Conservation (phyloP, 2,797 vertebrate species). For the Acanthopagrus latus region DNA sequence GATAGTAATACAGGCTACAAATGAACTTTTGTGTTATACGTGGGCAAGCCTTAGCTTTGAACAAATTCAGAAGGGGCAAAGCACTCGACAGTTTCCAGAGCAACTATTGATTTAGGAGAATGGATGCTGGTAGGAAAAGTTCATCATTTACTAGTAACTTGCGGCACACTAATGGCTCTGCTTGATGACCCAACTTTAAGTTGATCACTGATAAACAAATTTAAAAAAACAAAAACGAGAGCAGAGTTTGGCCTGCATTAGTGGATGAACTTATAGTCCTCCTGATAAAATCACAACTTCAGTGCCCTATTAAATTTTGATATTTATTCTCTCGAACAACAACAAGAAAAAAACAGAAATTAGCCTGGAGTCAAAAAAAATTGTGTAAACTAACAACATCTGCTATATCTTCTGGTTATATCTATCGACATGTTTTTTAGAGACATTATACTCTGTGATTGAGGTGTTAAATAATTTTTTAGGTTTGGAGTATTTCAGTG, state of each 20-base stretch:
- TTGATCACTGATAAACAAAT: conserved; percentile 15
- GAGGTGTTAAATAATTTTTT: conserved; percentile 32
- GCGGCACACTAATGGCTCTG: conserved; percentile 47
- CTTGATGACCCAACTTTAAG: conserved; percentile 39
- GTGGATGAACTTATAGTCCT: not conserved
- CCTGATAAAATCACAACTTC: conserved; percentile 6
- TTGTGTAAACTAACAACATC: conserved; percentile 16
- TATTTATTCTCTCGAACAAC: conserved; percentile 3
- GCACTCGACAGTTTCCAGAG: conserved; percentile 76
- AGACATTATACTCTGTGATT: conserved; percentile 1
- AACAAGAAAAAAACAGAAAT: not conserved
- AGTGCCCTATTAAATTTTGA: conserved; percentile 12
- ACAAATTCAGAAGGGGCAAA: conserved; percentile 64
- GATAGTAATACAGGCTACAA: conserved; percentile 24
- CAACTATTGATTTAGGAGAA: conserved; percentile 79
- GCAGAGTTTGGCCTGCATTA: conserved; percentile 8
- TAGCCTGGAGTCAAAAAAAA: conserved; percentile 13
- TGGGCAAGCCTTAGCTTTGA: conserved; percentile 65
- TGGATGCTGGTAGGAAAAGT: conserved; percentile 74
- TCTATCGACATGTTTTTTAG: conserved; percentile 26
- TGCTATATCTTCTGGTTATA: conserved; percentile 13
- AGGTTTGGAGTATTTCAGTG: conserved; percentile 21
- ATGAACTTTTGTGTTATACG: conserved; percentile 59
- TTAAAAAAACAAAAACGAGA: not conserved
- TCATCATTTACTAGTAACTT: conserved; percentile 81